Evolutionary conservation across 2,113 vertebrate species (phyloP).

Genomic region (Campylomormyrus tamandua): DNA sequence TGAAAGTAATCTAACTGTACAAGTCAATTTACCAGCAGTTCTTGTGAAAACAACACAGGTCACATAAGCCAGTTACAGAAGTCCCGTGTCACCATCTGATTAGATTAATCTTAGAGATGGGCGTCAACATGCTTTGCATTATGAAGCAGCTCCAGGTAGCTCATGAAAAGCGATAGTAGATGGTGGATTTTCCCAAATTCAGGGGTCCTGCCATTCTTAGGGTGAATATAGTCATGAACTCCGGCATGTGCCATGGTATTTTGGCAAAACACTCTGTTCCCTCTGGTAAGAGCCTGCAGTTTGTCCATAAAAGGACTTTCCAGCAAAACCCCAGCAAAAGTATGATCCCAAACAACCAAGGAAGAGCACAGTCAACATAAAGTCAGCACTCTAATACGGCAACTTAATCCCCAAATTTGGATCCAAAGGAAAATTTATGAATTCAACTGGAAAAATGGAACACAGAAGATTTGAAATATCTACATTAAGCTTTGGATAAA

Average conservation of each 20-base stretch:
- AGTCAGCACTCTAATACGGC: not conserved
- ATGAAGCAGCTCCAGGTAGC: not conserved
- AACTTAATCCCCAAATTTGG: not conserved
- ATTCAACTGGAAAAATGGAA: not conserved
- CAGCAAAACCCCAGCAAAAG: not conserved
- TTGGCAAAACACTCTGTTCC: not conserved
- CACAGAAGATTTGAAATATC: not conserved
- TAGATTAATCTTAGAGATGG: not conserved
- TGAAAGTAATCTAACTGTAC: not conserved
- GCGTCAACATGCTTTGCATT: not conserved
- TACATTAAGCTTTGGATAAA: not conserved
- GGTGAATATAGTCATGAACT: not conserved
- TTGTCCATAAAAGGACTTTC: not conserved
- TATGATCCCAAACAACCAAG: not conserved
- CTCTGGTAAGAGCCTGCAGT: not conserved
- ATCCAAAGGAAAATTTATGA: not conserved
- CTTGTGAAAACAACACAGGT: not conserved
- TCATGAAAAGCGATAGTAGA: not conserved
- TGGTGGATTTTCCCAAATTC: not conserved
- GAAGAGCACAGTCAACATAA: not conserved
- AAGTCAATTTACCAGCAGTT: not conserved
- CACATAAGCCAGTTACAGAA: not conserved
- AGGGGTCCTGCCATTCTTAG: not conserved
- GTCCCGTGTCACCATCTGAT: not conserved
- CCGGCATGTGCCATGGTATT: not conserved